These are phyloP conservation scores for Triplophysa yarkandensis DNA, from an alignment of 2,797 vertebrate genomes.

Conservation along the genomic window DNA sequence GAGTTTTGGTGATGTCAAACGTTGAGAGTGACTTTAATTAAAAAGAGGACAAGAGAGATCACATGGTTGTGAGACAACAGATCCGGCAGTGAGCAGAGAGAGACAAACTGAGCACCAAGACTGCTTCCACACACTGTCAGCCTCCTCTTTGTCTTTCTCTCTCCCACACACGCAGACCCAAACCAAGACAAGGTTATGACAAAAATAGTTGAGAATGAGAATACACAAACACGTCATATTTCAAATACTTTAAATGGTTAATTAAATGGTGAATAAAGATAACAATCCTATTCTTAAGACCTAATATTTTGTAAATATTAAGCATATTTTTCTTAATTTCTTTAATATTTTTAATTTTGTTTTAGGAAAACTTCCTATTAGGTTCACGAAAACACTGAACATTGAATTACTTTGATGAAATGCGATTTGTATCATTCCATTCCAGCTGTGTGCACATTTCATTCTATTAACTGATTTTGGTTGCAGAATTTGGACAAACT, in stretches of 20 bases:
- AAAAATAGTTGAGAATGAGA: no score
- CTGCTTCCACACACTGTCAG: conserved; percentile 8
- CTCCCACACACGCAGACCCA: conserved; percentile 22
- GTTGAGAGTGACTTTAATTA: conserved; percentile 4
- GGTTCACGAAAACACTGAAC: not conserved
- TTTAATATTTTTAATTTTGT: no score
- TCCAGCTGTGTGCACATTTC: conserved; percentile 10
- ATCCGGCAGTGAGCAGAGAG: conserved; percentile 33
- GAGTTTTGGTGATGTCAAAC: conserved; percentile 13
- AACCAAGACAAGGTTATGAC: conserved; percentile 34
- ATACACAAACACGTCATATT: no score
- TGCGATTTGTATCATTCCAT: conserved; percentile 12
- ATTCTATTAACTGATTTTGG: conserved; percentile 33
- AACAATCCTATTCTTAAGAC: no score
- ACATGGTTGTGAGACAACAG: conserved; percentile 28
- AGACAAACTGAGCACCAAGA: conserved; percentile 26
- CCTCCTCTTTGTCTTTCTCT: not conserved
- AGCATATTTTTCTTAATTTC: not conserved
- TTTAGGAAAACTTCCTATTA: no score
- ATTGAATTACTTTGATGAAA: not conserved
- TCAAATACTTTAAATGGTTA: no score
- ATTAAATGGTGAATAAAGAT: no score
- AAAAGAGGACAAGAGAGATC: conserved; percentile 31
- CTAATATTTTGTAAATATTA: not conserved
- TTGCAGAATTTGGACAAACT: conserved; percentile 38